Percentiles rank a stretch among this genome's conserved stretches.
Conservation (phyloP, 2,888 invertebrate genomes). For the Cyrtodaria siliqua region DNA sequence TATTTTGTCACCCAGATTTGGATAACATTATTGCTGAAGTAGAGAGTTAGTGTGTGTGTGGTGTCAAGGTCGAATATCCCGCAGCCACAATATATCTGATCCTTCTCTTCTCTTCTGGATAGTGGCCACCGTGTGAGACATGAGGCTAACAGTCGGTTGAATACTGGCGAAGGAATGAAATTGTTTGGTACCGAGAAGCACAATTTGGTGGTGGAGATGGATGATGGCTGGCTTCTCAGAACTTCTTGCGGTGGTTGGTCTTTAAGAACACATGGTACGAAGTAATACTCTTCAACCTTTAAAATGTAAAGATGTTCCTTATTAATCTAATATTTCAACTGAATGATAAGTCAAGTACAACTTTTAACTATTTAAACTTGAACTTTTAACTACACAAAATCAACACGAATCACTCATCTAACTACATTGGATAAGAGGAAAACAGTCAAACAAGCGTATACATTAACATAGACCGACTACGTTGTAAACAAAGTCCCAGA, state of each 20-base stretch:
- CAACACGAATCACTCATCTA: too few relatives aligned
- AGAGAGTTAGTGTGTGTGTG: conserved; percentile 2
- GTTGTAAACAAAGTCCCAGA: too few relatives aligned
- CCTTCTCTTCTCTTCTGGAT: neutral
- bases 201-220: conserved; percentile 9
- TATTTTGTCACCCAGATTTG: conserved; percentile 17
- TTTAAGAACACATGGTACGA: conserved; percentile 26
- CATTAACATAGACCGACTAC: too few relatives aligned
- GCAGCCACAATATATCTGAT: conserved; percentile 4
- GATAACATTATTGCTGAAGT: neutral
- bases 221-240: neutral
- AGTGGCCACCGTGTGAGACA: conserved; percentile 8
- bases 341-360: too few relatives aligned
- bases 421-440: too few relatives aligned
- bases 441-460: too few relatives aligned
- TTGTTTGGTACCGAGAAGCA: conserved; percentile 8
- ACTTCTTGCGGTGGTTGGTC: neutral
- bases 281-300: conserved; percentile 12
- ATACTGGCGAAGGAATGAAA: conserved; percentile 18
- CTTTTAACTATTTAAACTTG: too few relatives aligned
- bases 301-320: too few relatives aligned
- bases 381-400: too few relatives aligned
- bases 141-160: conserved; percentile 25
- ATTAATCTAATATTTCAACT: too few relatives aligned
- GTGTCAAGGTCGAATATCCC: conserved; percentile 3